These are phyloP conservation scores for Ptilonorhynchus violaceus DNA, from an alignment of 2,113 vertebrate genomes.

Conservation along the genomic window DNA sequence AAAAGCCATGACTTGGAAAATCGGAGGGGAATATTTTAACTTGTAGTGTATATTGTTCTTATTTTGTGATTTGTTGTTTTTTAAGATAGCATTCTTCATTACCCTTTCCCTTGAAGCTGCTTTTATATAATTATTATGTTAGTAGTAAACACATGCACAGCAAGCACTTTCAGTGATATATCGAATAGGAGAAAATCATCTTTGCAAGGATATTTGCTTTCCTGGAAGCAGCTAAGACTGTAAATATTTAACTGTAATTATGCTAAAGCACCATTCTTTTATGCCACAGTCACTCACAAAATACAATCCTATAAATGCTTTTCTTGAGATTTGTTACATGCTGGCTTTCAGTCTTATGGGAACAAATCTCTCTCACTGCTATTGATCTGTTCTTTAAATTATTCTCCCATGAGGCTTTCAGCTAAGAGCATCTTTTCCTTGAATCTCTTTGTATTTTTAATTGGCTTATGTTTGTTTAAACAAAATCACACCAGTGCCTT, in stretches of 20 bases:
- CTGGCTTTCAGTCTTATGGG: conserved; percentile 58
- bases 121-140: conserved; percentile 7
- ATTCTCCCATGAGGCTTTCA: conserved; percentile 61
- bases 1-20: background rate
- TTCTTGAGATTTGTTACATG: conserved; percentile 42
- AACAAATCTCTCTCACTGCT: conserved; percentile 48
- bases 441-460: conserved; percentile 71
- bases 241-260: conserved; percentile 67
- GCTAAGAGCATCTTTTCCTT: conserved; percentile 61
- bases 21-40: background rate
- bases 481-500: conserved; percentile 62
- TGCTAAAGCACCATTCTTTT: conserved; percentile 29
- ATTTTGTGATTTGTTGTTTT: background rate
- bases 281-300: conserved; percentile 45
- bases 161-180: background rate
- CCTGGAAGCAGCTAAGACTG: conserved; percentile 24
- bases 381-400: conserved; percentile 71
- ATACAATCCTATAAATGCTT: conserved; percentile 43
- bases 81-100: background rate
- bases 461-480: conserved; percentile 74
- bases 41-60: background rate
- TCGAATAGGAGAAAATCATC: background rate
- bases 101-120: background rate
- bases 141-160: background rate
- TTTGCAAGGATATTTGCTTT: conserved; percentile 36